Evolutionary conservation across 2,797 vertebrate species (phyloP).

Genomic region (Chanos chanos): DNA sequence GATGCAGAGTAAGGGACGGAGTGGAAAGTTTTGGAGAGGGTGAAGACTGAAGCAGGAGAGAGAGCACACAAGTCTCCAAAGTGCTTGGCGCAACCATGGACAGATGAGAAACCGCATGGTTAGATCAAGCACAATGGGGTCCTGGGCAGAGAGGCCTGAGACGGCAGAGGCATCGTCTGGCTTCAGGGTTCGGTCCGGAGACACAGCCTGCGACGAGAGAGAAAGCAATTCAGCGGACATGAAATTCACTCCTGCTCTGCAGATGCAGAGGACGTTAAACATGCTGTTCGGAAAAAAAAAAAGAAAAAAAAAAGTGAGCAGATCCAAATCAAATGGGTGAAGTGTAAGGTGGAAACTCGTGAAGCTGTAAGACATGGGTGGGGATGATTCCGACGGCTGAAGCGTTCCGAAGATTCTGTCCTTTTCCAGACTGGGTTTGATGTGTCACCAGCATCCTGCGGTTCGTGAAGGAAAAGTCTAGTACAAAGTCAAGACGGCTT

Average conservation of each 20-base stretch:
- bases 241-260: no score
- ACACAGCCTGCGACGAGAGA: neutral
- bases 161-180: neutral
- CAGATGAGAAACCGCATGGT: conserved; percentile 78
- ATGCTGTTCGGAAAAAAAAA: no score
- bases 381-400: neutral
- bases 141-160: conserved; percentile 56
- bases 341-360: neutral
- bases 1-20: neutral
- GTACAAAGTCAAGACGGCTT: no score
- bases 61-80: conserved; percentile 73
- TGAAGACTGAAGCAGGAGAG: conserved; percentile 15
- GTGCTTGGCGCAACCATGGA: conserved; percentile 85
- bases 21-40: neutral
- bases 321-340: no score
- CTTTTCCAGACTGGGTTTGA: no score
- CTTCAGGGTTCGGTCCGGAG: conserved; percentile 16
- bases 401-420: neutral
- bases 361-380: neutral
- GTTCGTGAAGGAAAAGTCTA: no score
- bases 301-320: no score
- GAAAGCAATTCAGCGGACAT: no score
- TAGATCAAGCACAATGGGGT: conserved; percentile 87
- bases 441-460: no score
- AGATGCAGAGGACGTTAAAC: no score